Evolutionary conservation across 2,888 invertebrate species (phyloP).

Genomic region (Argyra leucocephala): DNA sequence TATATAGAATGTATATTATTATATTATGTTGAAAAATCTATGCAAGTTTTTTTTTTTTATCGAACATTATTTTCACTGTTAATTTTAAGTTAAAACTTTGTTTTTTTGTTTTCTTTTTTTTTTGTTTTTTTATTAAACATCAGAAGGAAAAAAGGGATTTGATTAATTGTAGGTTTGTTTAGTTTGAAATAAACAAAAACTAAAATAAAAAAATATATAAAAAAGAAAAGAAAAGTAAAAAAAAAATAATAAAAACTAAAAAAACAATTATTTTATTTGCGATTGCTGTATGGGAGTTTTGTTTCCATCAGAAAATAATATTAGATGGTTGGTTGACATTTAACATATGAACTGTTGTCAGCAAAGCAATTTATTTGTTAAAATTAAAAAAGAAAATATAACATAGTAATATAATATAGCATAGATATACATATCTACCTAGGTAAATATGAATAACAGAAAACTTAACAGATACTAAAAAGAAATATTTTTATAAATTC

Average conservation of each 20-base stretch:
- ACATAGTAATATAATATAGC: not conserved
- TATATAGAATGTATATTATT: too few relatives aligned
- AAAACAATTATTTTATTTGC: not conserved
- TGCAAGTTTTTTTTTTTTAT: not conserved
- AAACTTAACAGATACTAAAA: too few relatives aligned
- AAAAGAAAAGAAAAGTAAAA: not conserved
- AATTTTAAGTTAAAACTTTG: not conserved
- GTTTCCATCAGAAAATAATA: not conserved
- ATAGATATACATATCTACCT: too few relatives aligned
- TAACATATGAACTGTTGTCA: not conserved
- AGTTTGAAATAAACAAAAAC: not conserved
- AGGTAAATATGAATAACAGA: too few relatives aligned
- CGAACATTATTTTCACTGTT: not conserved
- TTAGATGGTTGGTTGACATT: not conserved
- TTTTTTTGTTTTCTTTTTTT: too few relatives aligned
- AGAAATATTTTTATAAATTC: too few relatives aligned
- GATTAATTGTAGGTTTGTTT: constrained; percentile 1
- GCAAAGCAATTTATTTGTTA: not conserved
- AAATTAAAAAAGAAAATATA: not conserved
- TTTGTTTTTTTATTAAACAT: too few relatives aligned
- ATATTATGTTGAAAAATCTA: too few relatives aligned
- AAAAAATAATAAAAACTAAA: too few relatives aligned
- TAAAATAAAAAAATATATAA: not conserved
- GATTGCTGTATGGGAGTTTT: not conserved
- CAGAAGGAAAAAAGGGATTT: not conserved